A percentile compares a stretch with the other conserved stretches of the same genome.
These are phyloP conservation scores for Strigops habroptila DNA, from an alignment of 2,113 vertebrate species.

Conservation along the genomic window DNA sequence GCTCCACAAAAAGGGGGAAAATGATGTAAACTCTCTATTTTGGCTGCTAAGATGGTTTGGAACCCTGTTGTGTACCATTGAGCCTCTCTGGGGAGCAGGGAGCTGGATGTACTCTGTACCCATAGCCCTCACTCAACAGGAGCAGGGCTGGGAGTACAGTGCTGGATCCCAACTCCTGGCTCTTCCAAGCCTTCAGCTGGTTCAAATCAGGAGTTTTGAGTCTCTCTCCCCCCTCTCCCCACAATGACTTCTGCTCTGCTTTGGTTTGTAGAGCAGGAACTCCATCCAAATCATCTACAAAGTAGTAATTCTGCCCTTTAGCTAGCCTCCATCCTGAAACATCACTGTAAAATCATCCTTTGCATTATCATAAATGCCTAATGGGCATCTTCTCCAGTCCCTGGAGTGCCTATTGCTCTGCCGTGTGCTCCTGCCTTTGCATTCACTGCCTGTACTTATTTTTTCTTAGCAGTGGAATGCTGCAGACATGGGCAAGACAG, in stretches of 20 bases:
- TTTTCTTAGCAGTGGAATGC: background rate
- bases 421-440: rapidly evolving
- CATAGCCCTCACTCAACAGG: rapidly evolving
- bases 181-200: background rate
- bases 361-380: background rate
- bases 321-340: background rate
- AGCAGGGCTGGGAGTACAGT: background rate
- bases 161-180: rapidly evolving
- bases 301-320: background rate
- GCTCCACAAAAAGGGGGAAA: background rate
- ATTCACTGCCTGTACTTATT: background rate
- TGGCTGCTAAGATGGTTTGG: background rate
- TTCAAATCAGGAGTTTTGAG: background rate
- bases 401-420: rapidly evolving
- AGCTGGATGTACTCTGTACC: no score
- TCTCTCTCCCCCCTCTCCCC: no score
- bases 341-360: background rate
- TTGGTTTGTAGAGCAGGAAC: background rate
- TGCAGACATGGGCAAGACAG: conserved; percentile 36
- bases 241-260: rapidly evolving
- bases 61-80: no score
- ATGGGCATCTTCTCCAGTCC: background rate
- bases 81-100: rapidly evolving
- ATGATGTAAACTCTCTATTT: background rate
- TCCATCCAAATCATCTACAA: background rate